Evolutionary conservation across 2,113 vertebrate genomes (phyloP), one percentile per base, ranked within the genome.

Genomic region (Hymenochirus boettgeri): DNA sequence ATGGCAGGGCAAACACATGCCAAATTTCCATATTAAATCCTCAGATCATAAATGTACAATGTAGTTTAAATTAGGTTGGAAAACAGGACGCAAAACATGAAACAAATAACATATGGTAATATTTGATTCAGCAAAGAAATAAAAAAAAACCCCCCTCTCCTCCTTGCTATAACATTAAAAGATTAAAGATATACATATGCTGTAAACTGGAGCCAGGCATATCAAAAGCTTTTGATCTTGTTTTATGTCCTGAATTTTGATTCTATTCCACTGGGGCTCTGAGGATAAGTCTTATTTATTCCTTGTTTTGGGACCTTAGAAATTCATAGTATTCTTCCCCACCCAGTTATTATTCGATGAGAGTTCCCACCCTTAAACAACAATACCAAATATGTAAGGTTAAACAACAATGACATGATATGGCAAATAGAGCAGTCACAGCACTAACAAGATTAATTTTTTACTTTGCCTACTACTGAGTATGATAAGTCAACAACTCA

Each of bases 81-180:
- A 82, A 80, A 73, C 75, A 83, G 76, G 84, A 85, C 79, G 83
- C 74, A 81, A 74, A 74, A 79, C 77, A 73, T 75, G 76, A 85
- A 83, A 88, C 86, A 75, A 83, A 71, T 81, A 87, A 85, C 86
- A 88, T 83, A 81, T 88, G 86, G 83, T 70, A 74, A 71, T 79
- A 83, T 82, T 78, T 81, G 80, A 82, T 83, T 85, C 77, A 81
- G 82, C 75, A 80, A 82, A 83, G 82, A 80, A 74, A 75, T 81
- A 69, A 79, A 77, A 77, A 76, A 78, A 75, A 76, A 77, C 75
- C 71, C 69, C 67, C 57, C 7, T 56, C 26, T 18, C 35, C 39
- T 53, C 63, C 60, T 72, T 18, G 71, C 73, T 81, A 53, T 80
- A 83, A 77, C 71, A 74, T 78, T 85, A 62, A 78, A 78, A 75